Evolutionary conservation across 92 coral and sea anemone genomes (phyloP), one percentile per base, ranked within the genome.

Genomic region (Zoanthus solanderi): DNA sequence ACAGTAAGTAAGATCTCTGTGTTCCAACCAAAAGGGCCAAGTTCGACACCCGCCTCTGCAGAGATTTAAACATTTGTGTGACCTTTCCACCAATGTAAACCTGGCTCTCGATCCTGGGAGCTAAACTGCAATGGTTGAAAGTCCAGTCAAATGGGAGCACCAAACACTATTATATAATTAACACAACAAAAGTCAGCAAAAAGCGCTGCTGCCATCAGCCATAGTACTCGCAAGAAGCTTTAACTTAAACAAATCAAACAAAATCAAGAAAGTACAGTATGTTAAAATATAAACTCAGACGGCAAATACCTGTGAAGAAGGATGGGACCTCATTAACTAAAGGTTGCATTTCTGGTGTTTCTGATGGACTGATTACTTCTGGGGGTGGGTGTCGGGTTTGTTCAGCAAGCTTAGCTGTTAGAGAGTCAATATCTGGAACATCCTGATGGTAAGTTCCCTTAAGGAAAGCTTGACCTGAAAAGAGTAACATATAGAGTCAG

Each of bases 381-480:
- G 98, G 98, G 92, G 98, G 96, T 73, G 98, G 98, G 66, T 95
- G 98, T 83, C 99, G 98, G 88, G 98, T 92, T 50, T 95, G 97
- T 58, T 94, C 83, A 11, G 98, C 99, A 58, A 97, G 87, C 45
- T 91, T 92, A 6, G 98, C 93, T 37, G 98, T 91, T 54, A 97
- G 90, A 9, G 87, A 77, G 44, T 92, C 92, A 92, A 97, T 93
- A 71, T 97, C 92, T 7, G 97, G 98, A 48, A 89, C 66, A 56
- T 56, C 87, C 68, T 87, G 93, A 67, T 81, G 86, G 90, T 95
- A 91, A 17, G 87, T 84, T n/a, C 88, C 94, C 52, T 78, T 91
- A n/a, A 97, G 94, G 82, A 97, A 97, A 18, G 87, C 88, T 88
- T 97, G 99, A 54, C 99, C 99, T 97, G 79, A 30, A n/a, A 87